Evolutionary conservation across 2,797 vertebrate genomes (phyloP).

Genomic region (Sciurus vulgaris): DNA sequence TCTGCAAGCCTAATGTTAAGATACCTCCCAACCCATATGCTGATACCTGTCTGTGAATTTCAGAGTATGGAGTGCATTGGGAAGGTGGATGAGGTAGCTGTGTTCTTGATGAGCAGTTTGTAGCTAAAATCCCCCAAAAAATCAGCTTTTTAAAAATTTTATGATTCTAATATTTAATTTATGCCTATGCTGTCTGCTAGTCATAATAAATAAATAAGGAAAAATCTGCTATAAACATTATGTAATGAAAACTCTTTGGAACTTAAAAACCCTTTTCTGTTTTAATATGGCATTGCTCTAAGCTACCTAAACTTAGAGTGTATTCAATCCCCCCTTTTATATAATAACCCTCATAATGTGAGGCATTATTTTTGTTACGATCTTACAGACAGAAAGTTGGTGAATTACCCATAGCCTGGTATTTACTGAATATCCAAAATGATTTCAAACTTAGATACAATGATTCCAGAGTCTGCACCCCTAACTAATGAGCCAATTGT

Average conservation of each 20-base stretch:
- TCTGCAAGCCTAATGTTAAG: constrained; percentile 61
- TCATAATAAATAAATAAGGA: constrained; percentile 47
- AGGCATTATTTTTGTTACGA: background rate
- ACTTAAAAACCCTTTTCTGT: background rate
- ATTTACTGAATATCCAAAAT: background rate
- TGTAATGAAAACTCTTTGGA: background rate
- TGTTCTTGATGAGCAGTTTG: background rate
- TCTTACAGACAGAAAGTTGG: constrained; percentile 55
- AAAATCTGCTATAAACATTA: constrained; percentile 30
- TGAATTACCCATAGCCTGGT: background rate
- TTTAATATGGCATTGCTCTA: background rate
- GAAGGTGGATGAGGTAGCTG: constrained; percentile 13
- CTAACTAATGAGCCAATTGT: background rate
- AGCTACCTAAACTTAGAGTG: constrained; percentile 33
- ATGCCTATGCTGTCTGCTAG: background rate
- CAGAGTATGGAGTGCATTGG: background rate
- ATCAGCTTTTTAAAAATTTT: constrained; percentile 36
- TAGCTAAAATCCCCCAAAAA: background rate
- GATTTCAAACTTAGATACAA: background rate
- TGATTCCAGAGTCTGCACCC: background rate
- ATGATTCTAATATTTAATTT: constrained; percentile 51
- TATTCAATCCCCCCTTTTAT: background rate
- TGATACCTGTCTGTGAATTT: constrained; percentile 61
- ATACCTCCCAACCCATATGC: constrained; percentile 60
- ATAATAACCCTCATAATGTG: background rate